A percentile compares a stretch with the other conserved stretches of the same genome.
Evolutionary conservation across 2,888 invertebrate species (phyloP).

Genomic region (Ectropis crepuscularia): DNA sequence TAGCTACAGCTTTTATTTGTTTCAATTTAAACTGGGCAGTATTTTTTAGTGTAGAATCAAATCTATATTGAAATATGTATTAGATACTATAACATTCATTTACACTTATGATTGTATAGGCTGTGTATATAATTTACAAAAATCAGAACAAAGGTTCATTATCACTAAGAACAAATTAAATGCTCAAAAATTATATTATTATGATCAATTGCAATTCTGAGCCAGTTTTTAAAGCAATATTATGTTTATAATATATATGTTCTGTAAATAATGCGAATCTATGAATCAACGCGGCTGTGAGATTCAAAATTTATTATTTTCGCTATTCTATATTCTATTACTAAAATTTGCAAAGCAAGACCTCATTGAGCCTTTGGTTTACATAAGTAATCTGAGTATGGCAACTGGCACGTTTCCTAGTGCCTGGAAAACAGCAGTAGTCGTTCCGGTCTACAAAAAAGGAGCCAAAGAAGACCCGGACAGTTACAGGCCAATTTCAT

Average conservation of each 20-base stretch:
- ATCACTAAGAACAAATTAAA: conserved; percentile 11
- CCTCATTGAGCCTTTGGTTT: too few species aligned
- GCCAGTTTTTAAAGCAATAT: conserved; percentile 16
- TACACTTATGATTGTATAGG: conserved; percentile 2
- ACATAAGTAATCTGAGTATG: too few species aligned
- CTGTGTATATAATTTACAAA: conserved; percentile 1
- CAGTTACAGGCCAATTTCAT: too few species aligned
- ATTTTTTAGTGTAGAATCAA: background rate
- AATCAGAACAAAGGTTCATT: background rate
- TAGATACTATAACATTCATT: conserved; percentile 3
- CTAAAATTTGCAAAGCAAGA: too few species aligned
- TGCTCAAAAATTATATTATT: background rate
- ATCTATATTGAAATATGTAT: background rate
- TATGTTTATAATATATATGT: conserved; percentile 1
- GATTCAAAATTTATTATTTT: conserved; percentile 13
- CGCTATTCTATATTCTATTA: conserved; percentile 2
- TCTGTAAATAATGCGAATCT: background rate
- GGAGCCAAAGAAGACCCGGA: too few species aligned
- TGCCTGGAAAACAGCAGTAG: too few species aligned
- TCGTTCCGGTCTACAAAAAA: too few species aligned
- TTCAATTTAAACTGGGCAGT: conserved; percentile 2
- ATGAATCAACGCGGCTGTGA: conserved; percentile 21
- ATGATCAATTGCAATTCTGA: conserved; percentile 1
- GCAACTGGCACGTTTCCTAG: too few species aligned
- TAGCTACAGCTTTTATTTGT: background rate